These are phyloP conservation scores for Saiga tatarica DNA, from an alignment of 2,113 vertebrate species.

Conservation along the genomic window DNA sequence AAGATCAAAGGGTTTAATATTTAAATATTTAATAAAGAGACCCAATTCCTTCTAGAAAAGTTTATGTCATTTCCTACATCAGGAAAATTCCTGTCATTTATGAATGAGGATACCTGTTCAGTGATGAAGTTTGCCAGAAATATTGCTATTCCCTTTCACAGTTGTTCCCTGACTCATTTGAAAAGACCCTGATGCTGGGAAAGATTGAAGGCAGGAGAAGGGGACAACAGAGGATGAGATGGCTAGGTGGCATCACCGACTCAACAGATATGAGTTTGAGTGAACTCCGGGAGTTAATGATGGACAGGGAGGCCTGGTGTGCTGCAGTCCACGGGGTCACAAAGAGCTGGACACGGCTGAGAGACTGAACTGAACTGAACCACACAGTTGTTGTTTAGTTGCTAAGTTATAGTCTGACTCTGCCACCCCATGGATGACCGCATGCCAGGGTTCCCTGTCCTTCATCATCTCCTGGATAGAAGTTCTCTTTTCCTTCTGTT, in stretches of 20 bases:
- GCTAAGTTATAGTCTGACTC: neutral
- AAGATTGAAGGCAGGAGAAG: neutral
- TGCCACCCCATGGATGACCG: neutral
- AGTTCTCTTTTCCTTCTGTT: neutral
- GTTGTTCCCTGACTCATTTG: neutral
- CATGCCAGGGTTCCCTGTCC: neutral
- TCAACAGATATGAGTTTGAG: neutral
- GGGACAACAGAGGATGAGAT: neutral
- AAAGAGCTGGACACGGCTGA: neutral
- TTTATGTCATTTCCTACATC: neutral
- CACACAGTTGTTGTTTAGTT: neutral
- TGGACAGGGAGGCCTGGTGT: fast-evolving
- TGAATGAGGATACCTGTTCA: neutral
- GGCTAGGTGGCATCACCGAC: neutral
- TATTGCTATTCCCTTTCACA: neutral
- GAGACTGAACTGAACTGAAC: neutral
- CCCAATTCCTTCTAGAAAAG: neutral
- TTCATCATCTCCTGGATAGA: neutral
- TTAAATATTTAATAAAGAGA: neutral
- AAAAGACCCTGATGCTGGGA: neutral
- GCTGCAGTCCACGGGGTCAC: neutral
- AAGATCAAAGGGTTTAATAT: neutral
- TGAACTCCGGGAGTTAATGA: neutral
- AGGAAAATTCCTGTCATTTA: neutral
- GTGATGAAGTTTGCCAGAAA: neutral